Evolutionary conservation across 2,888 invertebrate genomes (phyloP).

Genomic region (Ypsolopha scabrella): DNA sequence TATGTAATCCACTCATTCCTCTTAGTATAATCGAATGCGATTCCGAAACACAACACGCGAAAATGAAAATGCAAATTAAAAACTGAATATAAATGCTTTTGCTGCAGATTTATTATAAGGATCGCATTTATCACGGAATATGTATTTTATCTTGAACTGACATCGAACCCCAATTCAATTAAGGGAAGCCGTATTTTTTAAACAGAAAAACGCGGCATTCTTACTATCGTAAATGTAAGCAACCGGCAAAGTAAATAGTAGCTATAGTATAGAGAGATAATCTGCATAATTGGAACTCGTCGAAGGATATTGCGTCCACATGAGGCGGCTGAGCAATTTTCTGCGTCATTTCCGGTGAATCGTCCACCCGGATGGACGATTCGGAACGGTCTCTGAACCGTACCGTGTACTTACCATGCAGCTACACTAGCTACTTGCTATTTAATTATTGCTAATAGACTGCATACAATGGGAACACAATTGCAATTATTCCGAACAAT

Average conservation of each 20-base stretch:
- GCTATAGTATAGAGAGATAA: slow-evolving; percentile 51
- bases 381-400: slow-evolving; percentile 29
- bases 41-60: not conserved
- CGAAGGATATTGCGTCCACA: slow-evolving; percentile 40
- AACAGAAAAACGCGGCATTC: not conserved
- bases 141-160: not conserved
- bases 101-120: not conserved
- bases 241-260: slow-evolving; percentile 33
- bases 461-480: not conserved
- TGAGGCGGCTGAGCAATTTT: slow-evolving; percentile 62
- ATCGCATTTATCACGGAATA: not conserved
- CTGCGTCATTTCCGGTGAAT: slow-evolving; percentile 49
- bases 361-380: slow-evolving; percentile 44
- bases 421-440: too few relatives aligned
- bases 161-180: not conserved
- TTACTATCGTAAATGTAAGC: slow-evolving; percentile 11
- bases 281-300: slow-evolving; percentile 64
- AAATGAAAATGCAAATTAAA: slow-evolving; percentile 3
- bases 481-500: too few relatives aligned
- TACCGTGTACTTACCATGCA: too few relatives aligned
- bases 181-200: not conserved
- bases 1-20: not conserved
- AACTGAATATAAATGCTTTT: not conserved
- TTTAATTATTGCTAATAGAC: not conserved
- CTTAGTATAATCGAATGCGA: not conserved